These are phyloP conservation scores for Lochmaea capreae DNA, from an alignment of 2,888 invertebrate genomes.

Conservation along the genomic window DNA sequence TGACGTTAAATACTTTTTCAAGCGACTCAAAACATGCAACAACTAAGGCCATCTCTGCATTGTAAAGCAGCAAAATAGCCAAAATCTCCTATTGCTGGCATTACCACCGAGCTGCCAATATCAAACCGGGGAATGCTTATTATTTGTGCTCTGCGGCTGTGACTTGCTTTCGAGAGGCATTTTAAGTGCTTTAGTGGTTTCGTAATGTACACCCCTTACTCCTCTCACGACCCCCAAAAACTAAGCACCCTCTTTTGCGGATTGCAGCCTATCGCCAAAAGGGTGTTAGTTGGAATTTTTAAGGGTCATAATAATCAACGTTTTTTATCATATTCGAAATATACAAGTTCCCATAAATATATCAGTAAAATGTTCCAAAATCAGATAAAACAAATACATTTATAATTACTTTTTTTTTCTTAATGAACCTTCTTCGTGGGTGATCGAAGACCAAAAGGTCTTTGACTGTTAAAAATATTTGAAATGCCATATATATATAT, in stretches of 20 bases:
- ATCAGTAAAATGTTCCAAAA: no score
- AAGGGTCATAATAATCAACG: conserved; percentile 36
- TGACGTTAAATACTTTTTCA: no score
- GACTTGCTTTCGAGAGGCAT: conserved; percentile 45
- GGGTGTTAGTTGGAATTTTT: conserved; percentile 38
- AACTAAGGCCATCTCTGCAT: conserved; percentile 16
- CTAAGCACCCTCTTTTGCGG: conserved; percentile 28
- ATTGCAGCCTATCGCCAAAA: conserved; percentile 35
- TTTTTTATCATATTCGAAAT: not conserved
- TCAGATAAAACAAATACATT: not conserved
- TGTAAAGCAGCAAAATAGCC: conserved; percentile 26
- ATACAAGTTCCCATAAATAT: no score
- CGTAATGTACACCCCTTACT: conserved; percentile 40
- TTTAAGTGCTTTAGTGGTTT: conserved; percentile 46
- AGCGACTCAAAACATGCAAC: no score
- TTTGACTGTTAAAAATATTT: conserved; percentile 55
- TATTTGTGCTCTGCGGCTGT: conserved; percentile 45
- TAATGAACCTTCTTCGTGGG: conserved; percentile 52
- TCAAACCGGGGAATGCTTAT: conserved; percentile 43
- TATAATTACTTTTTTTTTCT: conserved; percentile 18
- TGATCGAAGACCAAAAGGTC: conserved; percentile 46
- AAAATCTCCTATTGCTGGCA: conserved; percentile 36
- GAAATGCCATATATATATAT: conserved; percentile 54
- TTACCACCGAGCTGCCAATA: conserved; percentile 23
- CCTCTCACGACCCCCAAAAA: not conserved